phyloP scores from a whole-genome alignment of 2,888 invertebrate species.

The Junonia oenone region DNA sequence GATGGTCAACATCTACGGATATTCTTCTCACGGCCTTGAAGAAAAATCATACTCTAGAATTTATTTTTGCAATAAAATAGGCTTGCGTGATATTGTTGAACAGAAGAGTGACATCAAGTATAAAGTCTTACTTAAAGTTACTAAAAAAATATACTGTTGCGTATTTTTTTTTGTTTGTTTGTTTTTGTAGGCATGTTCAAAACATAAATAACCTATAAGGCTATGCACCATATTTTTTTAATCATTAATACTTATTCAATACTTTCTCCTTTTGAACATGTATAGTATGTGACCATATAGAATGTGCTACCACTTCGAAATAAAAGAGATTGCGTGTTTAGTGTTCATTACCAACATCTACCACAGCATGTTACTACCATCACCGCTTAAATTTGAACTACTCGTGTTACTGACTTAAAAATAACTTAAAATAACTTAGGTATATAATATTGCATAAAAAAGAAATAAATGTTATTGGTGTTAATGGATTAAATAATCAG shows the following conservation, averaged over 20 bases:
- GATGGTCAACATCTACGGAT: too few relatives aligned
- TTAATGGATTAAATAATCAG: neutral
- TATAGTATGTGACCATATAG: neutral
- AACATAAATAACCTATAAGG: too few relatives aligned
- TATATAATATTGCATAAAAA: neutral
- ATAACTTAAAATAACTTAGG: neutral
- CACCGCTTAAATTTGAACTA: neutral
- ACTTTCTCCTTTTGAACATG: too few relatives aligned
- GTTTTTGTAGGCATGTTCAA: too few relatives aligned
- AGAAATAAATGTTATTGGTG: neutral
- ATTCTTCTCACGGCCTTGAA: too few relatives aligned
- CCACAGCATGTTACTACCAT: slow-evolving; percentile 1
- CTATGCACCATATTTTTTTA: too few relatives aligned
- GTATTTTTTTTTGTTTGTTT: too few relatives aligned
- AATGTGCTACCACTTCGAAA: neutral
- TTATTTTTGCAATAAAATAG: too few relatives aligned
- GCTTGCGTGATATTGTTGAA: neutral
- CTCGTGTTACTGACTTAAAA: neutral
- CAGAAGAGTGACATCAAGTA: neutral
- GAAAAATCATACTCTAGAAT: too few relatives aligned
- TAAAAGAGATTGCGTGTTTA: neutral
- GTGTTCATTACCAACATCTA: slow-evolving; percentile 1
- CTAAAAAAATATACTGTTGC: too few relatives aligned
- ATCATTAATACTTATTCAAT: too few relatives aligned
- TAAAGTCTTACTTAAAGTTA: too few relatives aligned